phyloP scores from a whole-genome alignment of 2,888 invertebrate species.

The Osmoderma eremita region DNA sequence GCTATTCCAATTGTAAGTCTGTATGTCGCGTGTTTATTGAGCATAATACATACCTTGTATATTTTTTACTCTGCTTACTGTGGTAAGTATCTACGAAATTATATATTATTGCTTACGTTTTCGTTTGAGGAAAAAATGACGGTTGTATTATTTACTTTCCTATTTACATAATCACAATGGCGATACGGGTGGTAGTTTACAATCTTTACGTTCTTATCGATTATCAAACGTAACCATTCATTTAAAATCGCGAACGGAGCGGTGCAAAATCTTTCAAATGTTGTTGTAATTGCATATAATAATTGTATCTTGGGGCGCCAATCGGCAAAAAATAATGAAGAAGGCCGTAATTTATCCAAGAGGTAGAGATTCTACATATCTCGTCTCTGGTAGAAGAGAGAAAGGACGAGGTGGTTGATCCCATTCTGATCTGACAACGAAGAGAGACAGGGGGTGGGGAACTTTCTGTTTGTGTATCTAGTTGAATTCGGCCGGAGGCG shows the following conservation, averaged over 20 bases:
- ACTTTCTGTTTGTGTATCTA: conserved; percentile 28
- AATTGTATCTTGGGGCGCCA: conserved; percentile 34
- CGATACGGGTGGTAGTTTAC: no score
- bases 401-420: conserved; percentile 32
- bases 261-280: conserved; percentile 3
- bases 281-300: conserved; percentile 20
- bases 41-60: no score
- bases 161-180: no score
- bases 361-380: conserved; percentile 33
- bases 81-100: no score
- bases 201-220: conserved; percentile 6
- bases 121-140: no score
- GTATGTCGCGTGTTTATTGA: no score
- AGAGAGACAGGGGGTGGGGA: conserved; percentile 20
- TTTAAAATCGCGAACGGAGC: neutral
- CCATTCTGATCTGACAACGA: conserved; percentile 11
- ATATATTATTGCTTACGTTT: no score
- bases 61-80: no score
- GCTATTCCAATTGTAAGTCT: no score
- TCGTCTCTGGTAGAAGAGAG: conserved; percentile 20
- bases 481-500: conserved; percentile 39
- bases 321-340: conserved; percentile 39
- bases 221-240: conserved; percentile 13
- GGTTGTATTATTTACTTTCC: no score
- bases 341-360: conserved; percentile 32